phyloP scores from a whole-genome alignment of 2,888 invertebrate genomes.

The Chaitophorus viminalis region DNA sequence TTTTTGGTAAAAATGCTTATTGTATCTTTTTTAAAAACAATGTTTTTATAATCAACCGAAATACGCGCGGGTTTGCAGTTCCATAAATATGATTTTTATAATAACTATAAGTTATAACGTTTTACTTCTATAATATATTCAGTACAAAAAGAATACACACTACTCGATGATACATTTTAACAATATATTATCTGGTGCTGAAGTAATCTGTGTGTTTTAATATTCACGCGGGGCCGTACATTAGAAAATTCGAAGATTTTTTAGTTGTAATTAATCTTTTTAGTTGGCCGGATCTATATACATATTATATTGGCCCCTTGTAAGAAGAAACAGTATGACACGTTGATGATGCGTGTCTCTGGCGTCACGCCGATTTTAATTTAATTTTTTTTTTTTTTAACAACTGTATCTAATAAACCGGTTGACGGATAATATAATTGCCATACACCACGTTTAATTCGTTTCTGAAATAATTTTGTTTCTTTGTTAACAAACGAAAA shows the following conservation, averaged over 20 bases:
- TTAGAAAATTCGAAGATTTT: background rate
- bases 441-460: conserved; percentile 54
- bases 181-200: background rate
- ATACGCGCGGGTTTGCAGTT: background rate
- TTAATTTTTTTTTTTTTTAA: conserved; percentile 3
- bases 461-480: conserved; percentile 17
- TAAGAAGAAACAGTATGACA: conserved; percentile 38
- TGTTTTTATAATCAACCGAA: background rate
- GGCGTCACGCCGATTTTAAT: conserved; percentile 36
- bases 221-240: background rate
- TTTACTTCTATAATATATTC: background rate
- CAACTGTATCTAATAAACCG: conserved; percentile 11
- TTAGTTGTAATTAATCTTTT: background rate
- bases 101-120: background rate
- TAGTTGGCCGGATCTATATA: background rate
- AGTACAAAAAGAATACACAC: no score
- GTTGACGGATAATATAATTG: conserved; percentile 48
- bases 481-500: conserved; percentile 23
- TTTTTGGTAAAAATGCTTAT: background rate
- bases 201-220: background rate
- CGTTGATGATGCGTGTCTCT: conserved; percentile 50
- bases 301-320: background rate
- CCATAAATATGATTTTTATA: background rate
- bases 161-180: background rate
- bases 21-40: background rate